phyloP scores from a whole-genome alignment of 2,888 invertebrate genomes.

The Hyles lineata region DNA sequence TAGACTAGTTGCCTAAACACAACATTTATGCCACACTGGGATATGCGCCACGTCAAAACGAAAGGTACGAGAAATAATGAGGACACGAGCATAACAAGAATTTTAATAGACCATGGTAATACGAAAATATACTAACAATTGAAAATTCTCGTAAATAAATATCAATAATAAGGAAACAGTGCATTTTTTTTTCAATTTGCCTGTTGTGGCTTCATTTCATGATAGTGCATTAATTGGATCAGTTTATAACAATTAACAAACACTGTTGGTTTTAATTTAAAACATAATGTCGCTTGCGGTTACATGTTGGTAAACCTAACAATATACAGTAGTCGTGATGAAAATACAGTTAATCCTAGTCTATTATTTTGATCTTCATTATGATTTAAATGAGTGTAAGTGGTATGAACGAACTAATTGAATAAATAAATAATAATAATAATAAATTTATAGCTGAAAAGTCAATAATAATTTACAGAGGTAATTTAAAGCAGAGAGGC shows the following conservation, averaged over 20 bases:
- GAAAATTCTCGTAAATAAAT: neutral
- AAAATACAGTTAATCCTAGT: too few species aligned
- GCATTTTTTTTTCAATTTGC: neutral
- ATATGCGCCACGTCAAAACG: too few species aligned
- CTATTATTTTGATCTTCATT: too few species aligned
- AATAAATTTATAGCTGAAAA: too few species aligned
- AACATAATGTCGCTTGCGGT: neutral
- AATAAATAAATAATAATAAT: too few species aligned
- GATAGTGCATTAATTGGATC: neutral
- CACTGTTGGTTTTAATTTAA: neutral
- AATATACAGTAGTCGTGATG: neutral
- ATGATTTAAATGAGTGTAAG: too few species aligned
- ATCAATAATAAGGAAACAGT: constrained; percentile 1
- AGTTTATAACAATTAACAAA: neutral
- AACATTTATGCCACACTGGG: too few species aligned
- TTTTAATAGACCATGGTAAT: neutral
- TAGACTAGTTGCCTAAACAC: too few species aligned
- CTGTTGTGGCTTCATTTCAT: neutral
- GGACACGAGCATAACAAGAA: neutral
- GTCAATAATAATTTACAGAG: too few species aligned
- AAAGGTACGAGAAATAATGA: neutral
- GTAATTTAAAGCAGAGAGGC: too few species aligned
- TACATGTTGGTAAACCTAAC: neutral
- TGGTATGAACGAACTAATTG: too few species aligned
- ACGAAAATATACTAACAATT: neutral